Evolutionary conservation across 1,140 invertebrate species (phyloP), one percentile per base, ranked within the genome.

Genomic region (Cherax destructor): DNA sequence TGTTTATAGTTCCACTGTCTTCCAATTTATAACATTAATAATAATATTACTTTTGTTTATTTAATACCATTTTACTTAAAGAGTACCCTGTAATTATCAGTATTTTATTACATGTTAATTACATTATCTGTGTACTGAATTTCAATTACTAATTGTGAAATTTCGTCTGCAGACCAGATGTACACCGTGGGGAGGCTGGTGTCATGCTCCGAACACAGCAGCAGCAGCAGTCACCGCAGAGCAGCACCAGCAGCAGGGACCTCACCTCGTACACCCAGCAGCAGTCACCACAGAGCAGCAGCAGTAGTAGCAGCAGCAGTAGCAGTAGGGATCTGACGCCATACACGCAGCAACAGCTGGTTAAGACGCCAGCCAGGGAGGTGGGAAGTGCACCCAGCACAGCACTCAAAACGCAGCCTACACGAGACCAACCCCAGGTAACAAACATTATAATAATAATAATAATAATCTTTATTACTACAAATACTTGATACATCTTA

Each of bases 331-430:
- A 85, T 69, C 83, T 85, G 47, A 72, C 83, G 47, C 83, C 83
- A 4, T 85, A 85, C 83, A 76, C 83, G 0, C 83, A 85, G 81
- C 91, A 89, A 74, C 59, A 79, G 49, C 61, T 50, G 49, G 83
- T 91, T 83, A 93, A 93, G 56, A 83, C 93, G 18, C 90, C 93
- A 7, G 83, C 81, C 24, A 18, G 92, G 24, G 93, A 93, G 80
- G 21, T 92, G 59, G 92, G 83, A 30, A 93, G 93, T 18, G 93
- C 93, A 11, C 93, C 94, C 11, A 85, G 93, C 30, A 92, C 93
- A n/a, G 83, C 92, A 30, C 83, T 93, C 41, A 93, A 92, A 77
- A 86, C 78, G 47, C 92, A 90, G 65, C 91, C 91, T 52, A 92
- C 92, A 47, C 30, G 89, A n/a, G 91, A 92, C n/a, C 84, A 92